These are phyloP conservation scores for Calyptomena viridis DNA, from an alignment of 2,113 vertebrate species.

Conservation along the genomic window DNA sequence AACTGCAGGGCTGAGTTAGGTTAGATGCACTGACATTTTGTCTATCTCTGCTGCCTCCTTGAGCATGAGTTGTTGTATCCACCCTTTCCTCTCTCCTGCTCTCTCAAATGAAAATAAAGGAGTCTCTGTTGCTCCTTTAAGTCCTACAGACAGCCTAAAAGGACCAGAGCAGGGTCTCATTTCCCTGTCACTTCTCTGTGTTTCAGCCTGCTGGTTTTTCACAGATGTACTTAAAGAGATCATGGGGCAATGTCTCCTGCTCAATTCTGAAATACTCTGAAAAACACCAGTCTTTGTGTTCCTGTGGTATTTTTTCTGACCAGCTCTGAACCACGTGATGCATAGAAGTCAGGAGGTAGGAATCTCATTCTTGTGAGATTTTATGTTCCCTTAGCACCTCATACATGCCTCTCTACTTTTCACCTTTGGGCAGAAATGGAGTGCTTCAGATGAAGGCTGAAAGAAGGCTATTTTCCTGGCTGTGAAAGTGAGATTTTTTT, in stretches of 20 bases:
- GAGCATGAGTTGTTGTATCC: background rate
- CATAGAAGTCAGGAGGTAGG: background rate
- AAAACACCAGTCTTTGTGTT: background rate
- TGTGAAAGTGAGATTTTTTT: background rate
- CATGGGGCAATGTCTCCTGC: background rate
- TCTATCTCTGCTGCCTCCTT: background rate
- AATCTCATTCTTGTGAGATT: background rate
- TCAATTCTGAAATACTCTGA: background rate
- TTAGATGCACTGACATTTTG: background rate
- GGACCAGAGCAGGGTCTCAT: background rate
- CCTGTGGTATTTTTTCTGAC: background rate
- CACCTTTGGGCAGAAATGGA: background rate
- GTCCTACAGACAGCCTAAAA: background rate
- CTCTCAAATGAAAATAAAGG: background rate
- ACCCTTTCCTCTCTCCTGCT: background rate
- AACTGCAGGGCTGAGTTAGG: background rate
- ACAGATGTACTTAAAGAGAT: background rate
- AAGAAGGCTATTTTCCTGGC: background rate
- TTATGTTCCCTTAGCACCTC: background rate
- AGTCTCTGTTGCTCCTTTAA: background rate
- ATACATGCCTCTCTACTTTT: background rate
- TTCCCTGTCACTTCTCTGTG: background rate
- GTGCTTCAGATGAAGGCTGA: background rate
- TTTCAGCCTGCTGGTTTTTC: background rate
- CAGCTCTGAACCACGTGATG: background rate